A percentile compares a stretch with the other conserved stretches of the same genome.
phyloP scores from a whole-genome alignment of 2,888 invertebrate genomes.

The Dynastes maya region DNA sequence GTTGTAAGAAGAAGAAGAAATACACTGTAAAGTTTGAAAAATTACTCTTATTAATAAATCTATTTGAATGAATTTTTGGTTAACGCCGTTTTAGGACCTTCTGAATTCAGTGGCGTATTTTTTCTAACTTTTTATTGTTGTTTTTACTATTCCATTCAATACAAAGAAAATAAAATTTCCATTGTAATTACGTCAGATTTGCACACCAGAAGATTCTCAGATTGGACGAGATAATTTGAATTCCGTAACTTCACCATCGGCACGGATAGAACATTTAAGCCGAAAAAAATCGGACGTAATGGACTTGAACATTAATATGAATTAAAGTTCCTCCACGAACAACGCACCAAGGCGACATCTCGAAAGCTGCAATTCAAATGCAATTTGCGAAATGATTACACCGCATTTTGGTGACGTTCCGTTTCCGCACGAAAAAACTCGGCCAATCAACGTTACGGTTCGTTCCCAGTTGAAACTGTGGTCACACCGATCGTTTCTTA shows the following conservation, averaged over 20 bases:
- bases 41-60: no score
- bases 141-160: not conserved
- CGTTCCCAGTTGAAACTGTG: constrained; percentile 37
- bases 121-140: not conserved
- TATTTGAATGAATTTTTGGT: no score
- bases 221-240: not conserved
- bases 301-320: constrained; percentile 49
- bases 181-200: not conserved
- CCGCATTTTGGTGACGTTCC: constrained; percentile 36
- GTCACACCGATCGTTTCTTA: constrained; percentile 27
- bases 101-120: not conserved
- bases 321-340: constrained; percentile 41
- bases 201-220: not conserved
- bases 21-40: no score
- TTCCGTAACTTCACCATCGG: not conserved
- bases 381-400: constrained; percentile 50
- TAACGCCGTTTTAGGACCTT: no score
- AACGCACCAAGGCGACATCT: constrained; percentile 11
- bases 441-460: constrained; percentile 19
- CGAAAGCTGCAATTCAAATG: constrained; percentile 44
- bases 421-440: constrained; percentile 46
- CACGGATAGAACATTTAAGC: not conserved
- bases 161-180: not conserved
- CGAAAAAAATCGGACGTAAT: constrained; percentile 34
- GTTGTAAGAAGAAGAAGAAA: no score